Percentiles rank a stretch among this genome's conserved stretches.
Evolutionary conservation across 2,888 invertebrate species (phyloP).

Genomic region (Chrysotoxum bicinctum): DNA sequence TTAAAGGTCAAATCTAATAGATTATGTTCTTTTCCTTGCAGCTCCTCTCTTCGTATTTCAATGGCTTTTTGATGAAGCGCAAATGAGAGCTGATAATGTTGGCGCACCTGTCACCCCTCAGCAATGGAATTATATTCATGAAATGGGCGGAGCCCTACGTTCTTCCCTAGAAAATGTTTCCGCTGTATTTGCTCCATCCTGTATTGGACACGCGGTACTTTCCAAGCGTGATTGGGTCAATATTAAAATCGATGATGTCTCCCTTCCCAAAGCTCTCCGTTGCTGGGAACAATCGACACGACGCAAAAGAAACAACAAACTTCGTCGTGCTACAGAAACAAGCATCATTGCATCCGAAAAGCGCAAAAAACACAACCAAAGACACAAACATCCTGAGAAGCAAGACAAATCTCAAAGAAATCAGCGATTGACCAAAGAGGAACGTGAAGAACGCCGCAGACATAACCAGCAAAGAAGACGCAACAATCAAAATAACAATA

Average conservation of each 20-base stretch:
- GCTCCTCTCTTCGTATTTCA: constrained; percentile 96
- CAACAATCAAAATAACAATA: constrained; percentile 75
- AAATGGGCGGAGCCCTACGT: constrained; percentile 92
- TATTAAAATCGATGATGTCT: constrained; percentile 92
- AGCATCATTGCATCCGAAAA: constrained; percentile 73
- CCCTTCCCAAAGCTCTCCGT: constrained; percentile 91
- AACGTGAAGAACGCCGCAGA: constrained; percentile 72
- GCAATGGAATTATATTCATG: constrained; percentile 96
- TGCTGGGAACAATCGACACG: constrained; percentile 91
- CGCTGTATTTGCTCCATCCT: constrained; percentile 95
- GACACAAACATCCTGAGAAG: constrained; percentile 73
- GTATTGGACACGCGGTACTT: constrained; percentile 94
- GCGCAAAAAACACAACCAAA: constrained; percentile 72
- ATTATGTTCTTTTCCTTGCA: constrained; percentile 47
- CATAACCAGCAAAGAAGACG: constrained; percentile 75
- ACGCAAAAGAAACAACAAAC: constrained; percentile 76
- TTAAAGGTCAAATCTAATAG: background rate
- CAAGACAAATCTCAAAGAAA: constrained; percentile 40
- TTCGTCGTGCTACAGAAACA: constrained; percentile 78
- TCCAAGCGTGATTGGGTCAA: constrained; percentile 93
- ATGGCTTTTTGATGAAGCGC: constrained; percentile 97
- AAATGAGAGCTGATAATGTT: constrained; percentile 95
- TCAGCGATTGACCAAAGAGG: constrained; percentile 60
- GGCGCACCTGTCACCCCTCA: constrained; percentile 93
- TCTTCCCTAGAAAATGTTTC: constrained; percentile 92